Evolutionary conservation across 2,113 vertebrate species (phyloP).

Genomic region (Pithys albifrons): DNA sequence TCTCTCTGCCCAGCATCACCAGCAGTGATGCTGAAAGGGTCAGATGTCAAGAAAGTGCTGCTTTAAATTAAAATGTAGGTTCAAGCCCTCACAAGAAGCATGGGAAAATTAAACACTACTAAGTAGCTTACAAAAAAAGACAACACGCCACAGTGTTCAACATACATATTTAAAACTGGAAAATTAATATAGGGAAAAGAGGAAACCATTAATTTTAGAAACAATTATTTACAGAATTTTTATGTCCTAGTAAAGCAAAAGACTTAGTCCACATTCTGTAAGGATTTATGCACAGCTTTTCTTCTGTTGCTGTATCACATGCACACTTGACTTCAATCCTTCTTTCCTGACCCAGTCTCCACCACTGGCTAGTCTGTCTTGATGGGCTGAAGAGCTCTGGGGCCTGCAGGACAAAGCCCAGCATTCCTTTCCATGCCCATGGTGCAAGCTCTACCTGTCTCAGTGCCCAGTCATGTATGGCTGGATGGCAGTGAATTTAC

Average conservation of each 20-base stretch:
- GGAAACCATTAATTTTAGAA: background rate
- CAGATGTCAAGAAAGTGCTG: background rate
- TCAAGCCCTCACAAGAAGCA: background rate
- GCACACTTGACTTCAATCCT: background rate
- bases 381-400: background rate
- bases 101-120: background rate
- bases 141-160: background rate
- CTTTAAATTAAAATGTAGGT: background rate
- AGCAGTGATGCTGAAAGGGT: background rate
- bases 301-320: background rate
- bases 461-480: rapidly evolving
- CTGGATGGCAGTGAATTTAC: background rate
- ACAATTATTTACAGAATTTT: background rate
- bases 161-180: background rate
- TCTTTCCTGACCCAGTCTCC: background rate
- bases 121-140: background rate
- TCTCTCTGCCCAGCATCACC: background rate
- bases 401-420: background rate
- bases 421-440: background rate
- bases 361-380: background rate
- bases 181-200: background rate
- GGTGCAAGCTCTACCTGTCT: background rate
- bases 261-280: background rate
- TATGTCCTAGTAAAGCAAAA: background rate
- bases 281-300: background rate